phyloP scores from a whole-genome alignment of 2,888 invertebrate species.

The Fragum fragum region DNA sequence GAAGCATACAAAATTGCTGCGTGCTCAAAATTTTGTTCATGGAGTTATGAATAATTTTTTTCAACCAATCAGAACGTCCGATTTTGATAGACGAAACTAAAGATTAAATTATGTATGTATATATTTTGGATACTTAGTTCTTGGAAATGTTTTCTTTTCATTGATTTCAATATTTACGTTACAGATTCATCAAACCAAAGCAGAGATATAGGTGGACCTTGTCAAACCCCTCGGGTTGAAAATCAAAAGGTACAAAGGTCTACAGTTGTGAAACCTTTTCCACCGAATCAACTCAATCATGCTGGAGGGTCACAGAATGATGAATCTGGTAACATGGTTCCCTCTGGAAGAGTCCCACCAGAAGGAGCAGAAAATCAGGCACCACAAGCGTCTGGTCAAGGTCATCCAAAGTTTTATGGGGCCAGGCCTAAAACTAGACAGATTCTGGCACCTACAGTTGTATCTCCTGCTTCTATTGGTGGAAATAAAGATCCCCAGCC shows the following conservation, averaged over 20 bases:
- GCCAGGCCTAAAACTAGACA: constrained; percentile 4
- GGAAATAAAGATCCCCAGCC: constrained; percentile 5
- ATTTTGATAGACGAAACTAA: too few species aligned
- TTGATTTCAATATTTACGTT: too few species aligned
- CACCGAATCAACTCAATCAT: not conserved
- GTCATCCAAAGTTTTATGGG: constrained; percentile 4
- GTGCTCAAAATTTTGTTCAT: too few species aligned
- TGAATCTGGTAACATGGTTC: not conserved
- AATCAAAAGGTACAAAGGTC: not conserved
- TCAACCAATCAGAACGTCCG: too few species aligned
- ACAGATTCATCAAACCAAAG: too few species aligned
- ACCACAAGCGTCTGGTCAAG: not conserved
- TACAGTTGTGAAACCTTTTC: not conserved
- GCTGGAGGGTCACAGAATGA: not conserved
- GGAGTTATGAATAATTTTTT: too few species aligned
- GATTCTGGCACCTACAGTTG: not conserved
- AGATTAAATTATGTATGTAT: too few species aligned
- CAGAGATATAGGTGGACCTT: too few species aligned
- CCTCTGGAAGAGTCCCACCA: not conserved
- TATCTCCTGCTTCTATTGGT: not conserved
- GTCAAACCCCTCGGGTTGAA: not conserved
- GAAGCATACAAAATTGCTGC: too few species aligned
- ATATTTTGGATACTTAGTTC: too few species aligned
- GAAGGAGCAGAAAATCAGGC: constrained; percentile 13
- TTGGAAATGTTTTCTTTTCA: too few species aligned